Conservation (phyloP, 2,888 invertebrate genomes). For the Acleris emargana region DNA sequence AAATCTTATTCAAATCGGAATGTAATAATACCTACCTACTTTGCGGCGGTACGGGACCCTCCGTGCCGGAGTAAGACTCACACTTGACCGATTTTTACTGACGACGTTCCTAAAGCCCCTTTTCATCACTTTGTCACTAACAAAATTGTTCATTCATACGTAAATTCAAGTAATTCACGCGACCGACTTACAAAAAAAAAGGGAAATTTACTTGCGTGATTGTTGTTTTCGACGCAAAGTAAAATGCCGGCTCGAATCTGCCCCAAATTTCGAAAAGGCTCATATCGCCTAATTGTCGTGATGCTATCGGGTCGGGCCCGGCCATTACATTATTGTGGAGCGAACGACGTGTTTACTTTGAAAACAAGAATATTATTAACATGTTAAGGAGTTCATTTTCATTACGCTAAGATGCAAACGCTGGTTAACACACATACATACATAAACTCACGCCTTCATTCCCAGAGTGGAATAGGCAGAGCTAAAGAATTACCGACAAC, state of each 20-base stretch:
- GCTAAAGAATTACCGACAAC: too few species aligned
- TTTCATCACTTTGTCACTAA: background rate
- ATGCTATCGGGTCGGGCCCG: constrained; percentile 1
- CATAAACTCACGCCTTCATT: too few species aligned
- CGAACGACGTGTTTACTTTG: constrained; percentile 6
- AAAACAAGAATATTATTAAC: constrained; percentile 5
- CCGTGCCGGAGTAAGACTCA: too few species aligned
- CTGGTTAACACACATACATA: too few species aligned
- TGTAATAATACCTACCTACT: too few species aligned
- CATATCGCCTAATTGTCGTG: constrained; percentile 10
- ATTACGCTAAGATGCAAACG: too few species aligned
- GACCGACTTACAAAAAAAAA: background rate
- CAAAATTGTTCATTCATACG: background rate
- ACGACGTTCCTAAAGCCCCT: too few species aligned
- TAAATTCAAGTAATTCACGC: background rate
- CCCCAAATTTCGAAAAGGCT: constrained; percentile 9
- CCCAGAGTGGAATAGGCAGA: too few species aligned
- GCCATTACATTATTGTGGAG: background rate
- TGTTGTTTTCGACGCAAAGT: background rate
- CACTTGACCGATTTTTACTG: too few species aligned
- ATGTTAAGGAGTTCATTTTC: too few species aligned
- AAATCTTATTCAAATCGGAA: too few species aligned
- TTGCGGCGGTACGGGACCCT: too few species aligned
- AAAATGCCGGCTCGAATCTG: background rate
- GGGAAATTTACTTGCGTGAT: constrained; percentile 11